Conservation (phyloP, 1,140 invertebrate genomes). For the Leptinotarsa undecemlineata region DNA sequence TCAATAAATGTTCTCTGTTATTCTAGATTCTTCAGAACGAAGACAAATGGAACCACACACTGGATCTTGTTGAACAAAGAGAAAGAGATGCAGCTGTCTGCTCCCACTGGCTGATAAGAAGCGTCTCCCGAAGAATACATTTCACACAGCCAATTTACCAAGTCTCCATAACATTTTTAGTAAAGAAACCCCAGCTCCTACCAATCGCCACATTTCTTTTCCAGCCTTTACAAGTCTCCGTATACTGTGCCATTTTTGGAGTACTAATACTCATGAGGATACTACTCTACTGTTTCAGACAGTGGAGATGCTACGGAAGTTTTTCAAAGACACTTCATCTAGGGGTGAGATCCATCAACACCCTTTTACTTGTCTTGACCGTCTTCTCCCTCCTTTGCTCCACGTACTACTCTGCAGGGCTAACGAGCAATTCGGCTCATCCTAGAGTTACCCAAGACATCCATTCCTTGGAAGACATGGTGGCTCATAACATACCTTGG, state of each 20-base stretch:
- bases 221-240: background rate
- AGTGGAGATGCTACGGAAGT: background rate
- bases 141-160: background rate
- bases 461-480: background rate
- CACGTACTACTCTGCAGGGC: constrained; percentile 4
- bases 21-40: no score
- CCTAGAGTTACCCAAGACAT: background rate
- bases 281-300: background rate
- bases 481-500: background rate
- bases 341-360: background rate
- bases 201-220: background rate
- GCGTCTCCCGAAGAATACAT: background rate
- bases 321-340: background rate
- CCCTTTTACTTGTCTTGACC: background rate
- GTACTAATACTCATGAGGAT: background rate
- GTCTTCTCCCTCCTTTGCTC: background rate
- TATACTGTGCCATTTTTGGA: background rate
- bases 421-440: background rate
- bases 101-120: background rate
- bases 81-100: background rate
- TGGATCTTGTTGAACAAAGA: background rate
- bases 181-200: background rate
- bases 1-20: no score
- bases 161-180: background rate
- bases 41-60: constrained; percentile 8